Conservation (phyloP, 1,140 invertebrate species). For the Penaeus chinensis region DNA sequence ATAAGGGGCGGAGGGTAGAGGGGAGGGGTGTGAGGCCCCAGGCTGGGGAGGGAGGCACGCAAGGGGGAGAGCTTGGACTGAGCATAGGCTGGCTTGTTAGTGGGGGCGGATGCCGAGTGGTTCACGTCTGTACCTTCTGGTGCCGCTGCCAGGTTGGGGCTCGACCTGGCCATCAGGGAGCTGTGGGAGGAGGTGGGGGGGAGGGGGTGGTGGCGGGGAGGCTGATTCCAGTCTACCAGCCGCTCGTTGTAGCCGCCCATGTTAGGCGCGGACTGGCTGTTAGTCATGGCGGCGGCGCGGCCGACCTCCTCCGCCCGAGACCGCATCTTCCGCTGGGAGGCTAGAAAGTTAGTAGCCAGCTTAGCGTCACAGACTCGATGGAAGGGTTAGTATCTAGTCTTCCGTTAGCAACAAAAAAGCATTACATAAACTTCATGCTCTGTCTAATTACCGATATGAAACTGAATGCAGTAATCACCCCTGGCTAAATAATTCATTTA, state of each 20-base stretch:
- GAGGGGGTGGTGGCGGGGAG: slow-evolving; percentile 55
- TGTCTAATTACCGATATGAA: too few relatives aligned
- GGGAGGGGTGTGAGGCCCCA: slow-evolving; percentile 42
- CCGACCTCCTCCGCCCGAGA: slow-evolving; percentile 48
- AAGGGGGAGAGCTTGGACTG: slow-evolving; percentile 58
- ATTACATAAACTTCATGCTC: too few relatives aligned
- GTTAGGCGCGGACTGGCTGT: slow-evolving; percentile 57
- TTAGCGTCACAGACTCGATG: not conserved
- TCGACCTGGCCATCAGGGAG: slow-evolving; percentile 57
- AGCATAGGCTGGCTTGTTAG: slow-evolving; percentile 62
- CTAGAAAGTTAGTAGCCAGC: slow-evolving; percentile 58
- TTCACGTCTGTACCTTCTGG: slow-evolving; percentile 55
- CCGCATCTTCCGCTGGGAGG: slow-evolving; percentile 60
- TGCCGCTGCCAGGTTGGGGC: slow-evolving; percentile 59
- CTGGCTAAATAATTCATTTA: too few relatives aligned
- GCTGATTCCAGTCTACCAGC: slow-evolving; percentile 64
- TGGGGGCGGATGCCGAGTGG: slow-evolving; percentile 51
- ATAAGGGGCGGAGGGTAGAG: slow-evolving; percentile 52
- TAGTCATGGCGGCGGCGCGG: slow-evolving; percentile 48
- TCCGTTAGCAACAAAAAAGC: too few relatives aligned
- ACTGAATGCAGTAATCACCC: too few relatives aligned
- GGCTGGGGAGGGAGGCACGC: slow-evolving; percentile 57
- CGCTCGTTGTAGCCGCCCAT: slow-evolving; percentile 63
- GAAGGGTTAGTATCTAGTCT: too few relatives aligned
- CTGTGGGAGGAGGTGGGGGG: slow-evolving; percentile 46